These are phyloP conservation scores for Acrobasis repandana DNA, from an alignment of 2,888 invertebrate genomes.

Conservation along the genomic window DNA sequence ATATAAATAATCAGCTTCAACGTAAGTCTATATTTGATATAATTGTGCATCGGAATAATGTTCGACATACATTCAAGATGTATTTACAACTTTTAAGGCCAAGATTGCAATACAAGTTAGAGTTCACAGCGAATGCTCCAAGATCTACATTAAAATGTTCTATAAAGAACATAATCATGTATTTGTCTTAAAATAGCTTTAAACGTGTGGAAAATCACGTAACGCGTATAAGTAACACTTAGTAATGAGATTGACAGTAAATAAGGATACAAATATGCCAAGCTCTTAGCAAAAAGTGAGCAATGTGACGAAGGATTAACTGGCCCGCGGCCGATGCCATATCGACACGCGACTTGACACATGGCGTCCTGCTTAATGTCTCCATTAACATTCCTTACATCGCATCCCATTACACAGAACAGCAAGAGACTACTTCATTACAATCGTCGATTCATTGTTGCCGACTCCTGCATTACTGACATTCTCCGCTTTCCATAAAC, in stretches of 20 bases:
- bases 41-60: background rate
- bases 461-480: constrained; percentile 33
- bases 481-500: constrained; percentile 40
- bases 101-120: background rate
- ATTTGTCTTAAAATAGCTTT: background rate
- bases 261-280: constrained; percentile 46
- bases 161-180: background rate
- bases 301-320: constrained; percentile 56
- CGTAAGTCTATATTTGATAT: background rate
- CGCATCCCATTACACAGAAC: constrained; percentile 29
- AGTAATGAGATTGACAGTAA: constrained; percentile 53
- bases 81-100: background rate
- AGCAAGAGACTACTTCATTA: constrained; percentile 24
- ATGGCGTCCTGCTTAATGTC: constrained; percentile 59
- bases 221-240: constrained; percentile 21
- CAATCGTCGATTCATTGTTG: constrained; percentile 25
- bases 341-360: constrained; percentile 74
- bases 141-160: background rate
- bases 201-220: background rate
- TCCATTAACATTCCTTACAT: constrained; percentile 45
- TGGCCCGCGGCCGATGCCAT: constrained; percentile 53
- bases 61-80: background rate
- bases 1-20: background rate
- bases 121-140: background rate
- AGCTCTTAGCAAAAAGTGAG: constrained; percentile 51